Percentiles rank a stretch among this genome's conserved stretches.
These are phyloP conservation scores for Marasmarcha lunaedactyla DNA, from an alignment of 2,888 invertebrate species.

Conservation along the genomic window DNA sequence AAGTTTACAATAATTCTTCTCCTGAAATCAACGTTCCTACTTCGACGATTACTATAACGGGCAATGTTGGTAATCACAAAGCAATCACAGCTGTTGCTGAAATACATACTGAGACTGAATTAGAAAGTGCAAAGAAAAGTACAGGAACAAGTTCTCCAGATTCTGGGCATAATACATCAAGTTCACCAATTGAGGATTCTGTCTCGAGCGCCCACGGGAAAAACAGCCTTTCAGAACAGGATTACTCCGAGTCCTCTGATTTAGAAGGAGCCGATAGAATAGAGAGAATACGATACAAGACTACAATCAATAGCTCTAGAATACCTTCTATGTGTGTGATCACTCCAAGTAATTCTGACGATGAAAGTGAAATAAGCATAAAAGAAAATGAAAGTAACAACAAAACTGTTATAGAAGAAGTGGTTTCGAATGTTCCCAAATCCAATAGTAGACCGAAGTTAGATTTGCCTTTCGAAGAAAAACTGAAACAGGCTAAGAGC, in stretches of 20 bases:
- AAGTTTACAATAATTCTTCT: slow-evolving; percentile 40
- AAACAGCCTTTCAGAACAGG: slow-evolving; percentile 80
- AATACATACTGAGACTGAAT: slow-evolving; percentile 59
- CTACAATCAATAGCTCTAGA: slow-evolving; percentile 86
- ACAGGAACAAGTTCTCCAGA: slow-evolving; percentile 82
- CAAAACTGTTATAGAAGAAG: slow-evolving; percentile 7
- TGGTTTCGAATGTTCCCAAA: slow-evolving; percentile 29
- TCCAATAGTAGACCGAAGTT: slow-evolving; percentile 43
- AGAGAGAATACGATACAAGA: slow-evolving; percentile 87
- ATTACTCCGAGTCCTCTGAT: slow-evolving; percentile 89
- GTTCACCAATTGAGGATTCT: slow-evolving; percentile 81
- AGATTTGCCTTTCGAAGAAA: slow-evolving; percentile 46
- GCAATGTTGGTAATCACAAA: slow-evolving; percentile 46
- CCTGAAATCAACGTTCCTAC: slow-evolving; percentile 42
- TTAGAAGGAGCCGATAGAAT: slow-evolving; percentile 89
- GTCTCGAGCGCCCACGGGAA: slow-evolving; percentile 79
- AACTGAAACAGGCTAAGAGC: slow-evolving; percentile 32
- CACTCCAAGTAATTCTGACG: slow-evolving; percentile 88
- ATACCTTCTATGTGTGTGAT: slow-evolving; percentile 95
- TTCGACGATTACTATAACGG: slow-evolving; percentile 49
- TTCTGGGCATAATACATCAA: slow-evolving; percentile 85
- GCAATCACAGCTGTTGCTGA: slow-evolving; percentile 73
- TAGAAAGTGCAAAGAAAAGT: slow-evolving; percentile 63
- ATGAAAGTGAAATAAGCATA: slow-evolving; percentile 74
- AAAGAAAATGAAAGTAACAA: slow-evolving; percentile 23